These are phyloP conservation scores for Apamea anceps DNA, from an alignment of 2,888 invertebrate genomes.

Conservation along the genomic window DNA sequence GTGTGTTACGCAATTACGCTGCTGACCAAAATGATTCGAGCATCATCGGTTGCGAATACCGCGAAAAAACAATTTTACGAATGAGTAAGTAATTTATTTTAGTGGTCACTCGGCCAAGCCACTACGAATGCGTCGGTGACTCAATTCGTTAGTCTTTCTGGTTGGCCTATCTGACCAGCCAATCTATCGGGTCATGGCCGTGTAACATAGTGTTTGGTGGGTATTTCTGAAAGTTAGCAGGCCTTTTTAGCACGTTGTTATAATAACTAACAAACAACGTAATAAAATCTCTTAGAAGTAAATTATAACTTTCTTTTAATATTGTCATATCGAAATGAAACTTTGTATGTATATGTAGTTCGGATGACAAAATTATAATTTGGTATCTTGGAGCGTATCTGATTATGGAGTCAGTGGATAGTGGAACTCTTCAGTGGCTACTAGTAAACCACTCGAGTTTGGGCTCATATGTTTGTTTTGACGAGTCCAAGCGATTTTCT, in stretches of 20 bases:
- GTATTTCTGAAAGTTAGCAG: slow-evolving; percentile 8
- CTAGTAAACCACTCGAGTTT: no score
- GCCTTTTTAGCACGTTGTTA: not conserved
- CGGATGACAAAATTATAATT: no score
- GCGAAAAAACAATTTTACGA: slow-evolving; percentile 33
- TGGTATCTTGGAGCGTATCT: no score
- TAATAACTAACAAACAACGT: no score
- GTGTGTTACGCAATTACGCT: not conserved
- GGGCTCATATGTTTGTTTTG: no score
- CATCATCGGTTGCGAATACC: slow-evolving; percentile 3
- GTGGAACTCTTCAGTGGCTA: no score
- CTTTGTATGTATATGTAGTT: no score
- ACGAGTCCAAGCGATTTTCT: no score
- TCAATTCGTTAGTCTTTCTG: slow-evolving; percentile 35
- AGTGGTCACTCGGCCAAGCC: slow-evolving; percentile 3
- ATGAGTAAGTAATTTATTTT: slow-evolving; percentile 43
- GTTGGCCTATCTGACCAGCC: slow-evolving; percentile 31
- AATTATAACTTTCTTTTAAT: no score
- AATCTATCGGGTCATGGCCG: slow-evolving; percentile 58
- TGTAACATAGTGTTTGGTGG: slow-evolving; percentile 10
- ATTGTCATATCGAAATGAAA: no score
- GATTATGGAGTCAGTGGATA: no score
- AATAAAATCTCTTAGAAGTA: no score
- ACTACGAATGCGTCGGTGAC: slow-evolving; percentile 36
- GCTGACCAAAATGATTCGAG: not conserved